Base-by-base conservation (phyloP, 2,888 invertebrate genomes). In the Laspeyria flexula region DNA sequence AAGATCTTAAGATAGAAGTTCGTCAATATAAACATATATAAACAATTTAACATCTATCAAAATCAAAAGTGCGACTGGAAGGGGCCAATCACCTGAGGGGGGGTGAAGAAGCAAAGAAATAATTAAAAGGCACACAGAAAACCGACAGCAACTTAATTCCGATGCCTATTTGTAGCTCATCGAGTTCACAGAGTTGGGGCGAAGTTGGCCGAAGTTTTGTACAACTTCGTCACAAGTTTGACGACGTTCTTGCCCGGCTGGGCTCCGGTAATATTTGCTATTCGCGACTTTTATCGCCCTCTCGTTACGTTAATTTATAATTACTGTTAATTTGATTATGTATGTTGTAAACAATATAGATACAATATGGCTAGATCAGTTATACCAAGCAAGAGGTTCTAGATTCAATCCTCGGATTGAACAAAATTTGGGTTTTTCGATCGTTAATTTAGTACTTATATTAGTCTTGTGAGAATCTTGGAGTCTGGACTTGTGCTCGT, bases 61-160 rank as follows among this genome's bases (percentile, higher is more conserved):
- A 79, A 81, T 80, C 81, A 80, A 76, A 77, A 77, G 77, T 60
- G 65, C 54, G 64, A 61, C 70, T 66, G 65, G 43, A 64, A 63
- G 75, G 77, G 80, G 60, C 72, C 71, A 75, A 81, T 83, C 79
- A 72, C 88, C 86, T 87, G 86, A 21, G 83, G 76, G 81, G 83
- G 70, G 87, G 85, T 87, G 86, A 21, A 83, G 76, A 81, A 83
- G 70, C 75, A 71, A 66, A 79, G 83, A 83, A 88, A 91, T 92
- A 91, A 92, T 92, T 92, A 92, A 91, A 92, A 91, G 90, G 88
- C 88, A 81, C 75, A 84, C 86, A 78, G 87, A 81, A 86, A 86
- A 83, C 83, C 63, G 83, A 75, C 77, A 74, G 80, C 78, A 88
- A 90, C 89, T 90, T 86, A 83, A 88, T 88, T 85, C 85, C 85